A percentile compares a stretch with the other conserved stretches of the same genome.
Conservation (phyloP, 2,797 vertebrate genomes). For the Ptychobarbus kaznakovi region DNA sequence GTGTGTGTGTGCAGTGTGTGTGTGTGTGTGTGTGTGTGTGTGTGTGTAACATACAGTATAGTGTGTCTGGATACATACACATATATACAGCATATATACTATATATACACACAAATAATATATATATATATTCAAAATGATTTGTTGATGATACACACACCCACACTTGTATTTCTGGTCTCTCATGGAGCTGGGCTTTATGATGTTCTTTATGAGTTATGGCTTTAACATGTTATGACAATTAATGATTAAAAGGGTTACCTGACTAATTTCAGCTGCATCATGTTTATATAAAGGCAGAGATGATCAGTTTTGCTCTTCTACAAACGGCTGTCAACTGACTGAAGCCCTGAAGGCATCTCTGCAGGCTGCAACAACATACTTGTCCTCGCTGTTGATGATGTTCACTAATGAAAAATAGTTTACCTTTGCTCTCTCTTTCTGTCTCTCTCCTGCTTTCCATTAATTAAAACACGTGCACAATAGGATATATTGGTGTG, state of each 20-base stretch:
- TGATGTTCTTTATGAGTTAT: background rate
- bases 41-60: no score
- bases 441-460: background rate
- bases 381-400: conserved; percentile 53
- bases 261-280: conserved; percentile 45
- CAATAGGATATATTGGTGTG: conserved; percentile 43
- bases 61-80: no score
- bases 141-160: no score
- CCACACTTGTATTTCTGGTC: background rate
- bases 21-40: no score
- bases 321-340: conserved; percentile 39
- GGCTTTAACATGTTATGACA: conserved; percentile 7
- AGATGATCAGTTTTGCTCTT: conserved; percentile 58
- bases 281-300: conserved; percentile 54
- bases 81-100: no score
- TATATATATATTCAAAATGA: no score
- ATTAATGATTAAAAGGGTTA: conserved; percentile 51
- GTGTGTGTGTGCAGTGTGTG: no score
- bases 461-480: background rate
- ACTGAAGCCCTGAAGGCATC: conserved; percentile 52
- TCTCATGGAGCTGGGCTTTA: background rate
- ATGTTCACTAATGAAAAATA: conserved; percentile 11
- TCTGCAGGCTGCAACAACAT: conserved; percentile 59
- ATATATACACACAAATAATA: no score
- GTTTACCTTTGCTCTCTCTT: background rate